Conservation (phyloP, 2,797 vertebrate genomes). For the Onychomys torridus region DNA sequence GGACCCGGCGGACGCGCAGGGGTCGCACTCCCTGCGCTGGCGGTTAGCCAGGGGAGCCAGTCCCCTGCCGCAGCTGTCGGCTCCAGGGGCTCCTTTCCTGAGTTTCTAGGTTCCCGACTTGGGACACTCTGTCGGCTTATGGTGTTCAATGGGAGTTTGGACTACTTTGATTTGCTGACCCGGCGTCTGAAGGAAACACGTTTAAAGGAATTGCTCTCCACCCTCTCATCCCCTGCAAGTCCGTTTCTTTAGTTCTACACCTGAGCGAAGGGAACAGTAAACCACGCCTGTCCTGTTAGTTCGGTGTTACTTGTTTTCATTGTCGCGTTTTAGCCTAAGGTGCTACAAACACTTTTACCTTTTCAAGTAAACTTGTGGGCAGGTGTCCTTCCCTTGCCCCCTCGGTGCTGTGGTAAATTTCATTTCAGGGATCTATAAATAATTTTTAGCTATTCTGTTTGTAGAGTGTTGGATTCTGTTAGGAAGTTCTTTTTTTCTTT, state of each 20-base stretch:
- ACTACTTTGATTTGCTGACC: constrained; percentile 17
- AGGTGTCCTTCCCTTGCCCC: background rate
- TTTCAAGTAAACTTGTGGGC: background rate
- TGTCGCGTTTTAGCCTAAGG: background rate
- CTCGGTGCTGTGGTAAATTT: background rate
- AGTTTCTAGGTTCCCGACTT: background rate
- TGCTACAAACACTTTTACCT: constrained; percentile 24
- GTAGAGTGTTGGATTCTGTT: constrained; percentile 8
- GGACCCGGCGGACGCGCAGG: constrained; percentile 8
- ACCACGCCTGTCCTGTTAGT: constrained; percentile 2
- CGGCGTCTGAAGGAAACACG: constrained; percentile 30
- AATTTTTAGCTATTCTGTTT: constrained; percentile 14
- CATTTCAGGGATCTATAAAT: constrained; percentile 3
- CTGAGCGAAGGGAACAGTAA: background rate
- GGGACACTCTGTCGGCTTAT: background rate
- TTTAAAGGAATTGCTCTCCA: background rate
- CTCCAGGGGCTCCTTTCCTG: background rate
- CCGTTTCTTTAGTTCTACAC: constrained; percentile 23
- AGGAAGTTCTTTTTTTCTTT: background rate
- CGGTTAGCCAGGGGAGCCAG: background rate
- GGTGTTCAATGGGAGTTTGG: background rate
- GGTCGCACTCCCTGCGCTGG: background rate
- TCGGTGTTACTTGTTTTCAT: background rate
- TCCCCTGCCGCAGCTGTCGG: background rate
- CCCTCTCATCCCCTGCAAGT: background rate